Evolutionary conservation across 2,113 vertebrate genomes (phyloP), one percentile per base, ranked within the genome.

Genomic region (Natator depressus): DNA sequence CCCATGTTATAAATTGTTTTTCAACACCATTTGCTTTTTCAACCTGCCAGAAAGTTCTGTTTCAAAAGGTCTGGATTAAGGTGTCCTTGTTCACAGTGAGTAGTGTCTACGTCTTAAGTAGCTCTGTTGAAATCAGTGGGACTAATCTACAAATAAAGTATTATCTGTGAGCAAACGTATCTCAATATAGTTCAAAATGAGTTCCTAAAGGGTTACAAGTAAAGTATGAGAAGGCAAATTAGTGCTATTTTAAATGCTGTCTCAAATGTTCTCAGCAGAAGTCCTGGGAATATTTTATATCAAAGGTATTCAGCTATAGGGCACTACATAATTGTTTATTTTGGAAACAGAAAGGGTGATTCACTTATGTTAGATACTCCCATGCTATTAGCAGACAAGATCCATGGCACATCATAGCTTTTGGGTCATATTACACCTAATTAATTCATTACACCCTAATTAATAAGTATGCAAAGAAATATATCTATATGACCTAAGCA

Each of bases 261-360:
- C 89, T 98, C 95, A 93, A 88, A 84, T 96, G 84, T 96, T 97
- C 89, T 96, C 46, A 6, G 94, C 88, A 97, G 81, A 96, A 94
- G 82, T 96, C 89, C 94, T 96, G 91, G 54, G 88, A 95, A 92
- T 94, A 85, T 93, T 93, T 97, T 90, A 94, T 93, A 10, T 87
- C 89, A 96, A 98, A 97, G 97, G 91, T 91, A 96, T 95, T 97
- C 85, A 97, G 88, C 96, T 89, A 80, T 46, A 79, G 96, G 97
- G 95, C 93, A 97, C 3, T 62, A 76, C 0, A 2, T 92, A 97
- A 97, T 97, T 96, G 93, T 96, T 97, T 97, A 97, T 98, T 96
- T 97, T 93, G 95, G 92, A 95, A 94, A 86, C 59, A 84, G 65
- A 87, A 80, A 51, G 69, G 84, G 88, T 96, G 94, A 97, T 87